A percentile compares a stretch with the other conserved stretches of the same genome.
Conservation (phyloP, 1,140 invertebrate genomes). For the Bombus difficillimus region DNA sequence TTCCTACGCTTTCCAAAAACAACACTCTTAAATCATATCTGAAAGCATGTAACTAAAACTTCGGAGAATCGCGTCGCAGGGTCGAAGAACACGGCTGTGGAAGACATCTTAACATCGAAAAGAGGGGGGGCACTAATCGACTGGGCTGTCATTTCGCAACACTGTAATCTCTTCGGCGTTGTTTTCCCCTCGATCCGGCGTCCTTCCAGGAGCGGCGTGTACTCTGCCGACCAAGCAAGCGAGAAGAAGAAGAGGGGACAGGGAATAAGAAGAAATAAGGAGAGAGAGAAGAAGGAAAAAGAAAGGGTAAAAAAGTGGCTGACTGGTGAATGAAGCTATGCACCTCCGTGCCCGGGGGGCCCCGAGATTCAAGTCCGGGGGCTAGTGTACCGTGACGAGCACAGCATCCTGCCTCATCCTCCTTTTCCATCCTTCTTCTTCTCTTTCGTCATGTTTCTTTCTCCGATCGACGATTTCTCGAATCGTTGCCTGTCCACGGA, state of each 20-base stretch:
- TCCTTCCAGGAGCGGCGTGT: slow-evolving; percentile 59
- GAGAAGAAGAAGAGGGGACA: slow-evolving; percentile 41
- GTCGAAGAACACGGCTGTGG: neutral
- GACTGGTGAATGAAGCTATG: slow-evolving; percentile 64
- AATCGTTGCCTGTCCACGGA: slow-evolving; percentile 15
- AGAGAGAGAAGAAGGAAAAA: slow-evolving; percentile 42
- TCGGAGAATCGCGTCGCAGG: neutral
- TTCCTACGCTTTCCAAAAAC: neutral
- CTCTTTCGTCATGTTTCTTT: slow-evolving; percentile 16
- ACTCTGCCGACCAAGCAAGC: neutral
- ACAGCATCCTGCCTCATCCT: slow-evolving; percentile 72
- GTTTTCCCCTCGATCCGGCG: slow-evolving; percentile 71
- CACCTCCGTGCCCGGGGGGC: slow-evolving; percentile 73
- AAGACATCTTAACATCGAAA: neutral
- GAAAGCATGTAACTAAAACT: neutral
- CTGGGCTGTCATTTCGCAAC: slow-evolving; percentile 44
- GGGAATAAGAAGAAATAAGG: slow-evolving; percentile 52
- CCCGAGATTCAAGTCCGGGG: slow-evolving; percentile 76
- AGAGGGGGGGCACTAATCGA: slow-evolving; percentile 22
- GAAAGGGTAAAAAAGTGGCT: slow-evolving; percentile 49
- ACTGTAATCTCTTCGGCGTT: slow-evolving; percentile 66
- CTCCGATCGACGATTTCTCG: slow-evolving; percentile 32
- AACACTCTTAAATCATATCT: neutral
- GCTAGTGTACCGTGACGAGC: slow-evolving; percentile 79
- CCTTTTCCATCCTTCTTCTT: slow-evolving; percentile 10